Base-by-base conservation (phyloP, 2,797 vertebrate species). In the Phalloptychus januarius region DNA sequence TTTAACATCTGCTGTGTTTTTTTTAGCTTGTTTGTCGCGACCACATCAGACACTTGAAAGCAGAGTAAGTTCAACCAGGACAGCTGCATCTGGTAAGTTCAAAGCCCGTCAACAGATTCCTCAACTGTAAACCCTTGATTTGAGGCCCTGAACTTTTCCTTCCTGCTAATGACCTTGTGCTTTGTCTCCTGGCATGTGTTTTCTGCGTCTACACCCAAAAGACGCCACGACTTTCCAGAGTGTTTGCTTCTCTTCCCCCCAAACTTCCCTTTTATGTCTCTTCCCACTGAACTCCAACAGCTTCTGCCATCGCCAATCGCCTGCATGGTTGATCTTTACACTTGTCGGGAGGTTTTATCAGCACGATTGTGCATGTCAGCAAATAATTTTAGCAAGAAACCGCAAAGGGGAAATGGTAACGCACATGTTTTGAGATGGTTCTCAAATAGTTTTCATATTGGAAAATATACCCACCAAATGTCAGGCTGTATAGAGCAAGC, bases 21-120 rank as follows among this genome's bases (percentile, higher is more conserved):
- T 36, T 58, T 31, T 38, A 20, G 15, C 16, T 23, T 28, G 0
- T 65, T 36, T 65, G 25, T 28, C 15, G 13, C 58, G 52, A 28
- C 11, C 52, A 23, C n/a, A 4, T 3, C 40, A 38, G 13, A 28
- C 7, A 48, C 28, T 5, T 28, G 2, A 74, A 74, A 40, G 80
- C 79, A 0, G 54, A 15, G 13, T 3, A n/a, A 46, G 79, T 78
- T 85, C 56, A 81, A 38, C 3, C 52, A 63, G 79, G 2, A 45
- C 23, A 65, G 45, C 50, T 73, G 38, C n/a, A 20, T 42, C 44
- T 16, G 7, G 63, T 73, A 38, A 40, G 36, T 45, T 74, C 2
- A 77, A 71, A 65, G 50, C 45, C 0, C 7, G 0, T 4, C 0
- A 18, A 36, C 18, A 69, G 44, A 13, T 75, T 65, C 50, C 61